Conservation (phyloP, 1,140 invertebrate species). For the Aculops lycopersici region DNA sequence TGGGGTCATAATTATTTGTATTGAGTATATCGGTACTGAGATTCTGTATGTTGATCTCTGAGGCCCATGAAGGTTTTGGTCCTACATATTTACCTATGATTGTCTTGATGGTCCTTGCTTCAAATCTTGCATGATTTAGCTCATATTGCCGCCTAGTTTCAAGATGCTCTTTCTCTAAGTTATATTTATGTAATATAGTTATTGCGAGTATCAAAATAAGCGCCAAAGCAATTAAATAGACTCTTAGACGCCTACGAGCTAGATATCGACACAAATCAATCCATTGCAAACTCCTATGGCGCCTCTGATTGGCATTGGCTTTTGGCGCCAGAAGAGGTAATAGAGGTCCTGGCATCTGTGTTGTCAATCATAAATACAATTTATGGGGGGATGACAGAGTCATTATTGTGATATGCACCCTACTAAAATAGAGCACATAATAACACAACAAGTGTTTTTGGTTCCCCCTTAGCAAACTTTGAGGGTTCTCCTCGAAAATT, state of each 20-base stretch:
- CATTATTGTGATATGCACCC: no score
- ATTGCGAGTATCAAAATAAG: neutral
- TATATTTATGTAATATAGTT: neutral
- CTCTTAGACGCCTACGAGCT: neutral
- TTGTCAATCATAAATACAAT: no score
- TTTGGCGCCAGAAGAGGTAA: no score
- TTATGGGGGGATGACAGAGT: no score
- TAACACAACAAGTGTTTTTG: no score
- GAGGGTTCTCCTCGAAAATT: no score
- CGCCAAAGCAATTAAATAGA: neutral
- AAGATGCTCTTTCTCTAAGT: neutral
- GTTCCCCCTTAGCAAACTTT: no score
- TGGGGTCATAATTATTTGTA: constrained; percentile 40
- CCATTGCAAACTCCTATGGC: no score
- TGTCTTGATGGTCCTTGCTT: neutral
- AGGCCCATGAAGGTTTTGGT: neutral
- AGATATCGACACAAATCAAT: no score
- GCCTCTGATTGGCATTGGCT: no score
- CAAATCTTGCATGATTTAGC: neutral
- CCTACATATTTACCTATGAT: neutral
- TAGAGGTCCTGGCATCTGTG: no score
- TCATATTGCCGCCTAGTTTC: neutral
- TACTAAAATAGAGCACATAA: no score
- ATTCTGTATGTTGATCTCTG: constrained; percentile 13
- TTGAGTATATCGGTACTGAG: constrained; percentile 34